Evolutionary conservation across 2,797 vertebrate genomes (phyloP).

Genomic region (Mycteria americana): DNA sequence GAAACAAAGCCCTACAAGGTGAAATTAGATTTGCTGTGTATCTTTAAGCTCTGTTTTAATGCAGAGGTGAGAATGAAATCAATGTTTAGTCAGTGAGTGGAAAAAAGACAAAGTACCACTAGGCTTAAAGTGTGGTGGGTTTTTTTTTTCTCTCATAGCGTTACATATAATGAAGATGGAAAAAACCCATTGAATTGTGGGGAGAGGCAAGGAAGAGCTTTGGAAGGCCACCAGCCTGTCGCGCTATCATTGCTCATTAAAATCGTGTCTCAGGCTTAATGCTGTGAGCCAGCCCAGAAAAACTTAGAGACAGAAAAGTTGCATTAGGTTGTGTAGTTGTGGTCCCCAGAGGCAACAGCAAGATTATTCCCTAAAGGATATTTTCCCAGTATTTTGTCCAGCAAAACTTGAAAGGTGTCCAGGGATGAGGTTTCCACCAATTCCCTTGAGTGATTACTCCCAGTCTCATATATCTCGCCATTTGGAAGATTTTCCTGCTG

Average conservation of each 20-base stretch:
- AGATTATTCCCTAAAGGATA: slow-evolving; percentile 17
- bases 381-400: slow-evolving; percentile 45
- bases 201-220: neutral
- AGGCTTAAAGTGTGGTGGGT: neutral
- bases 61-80: neutral
- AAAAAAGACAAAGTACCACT: neutral
- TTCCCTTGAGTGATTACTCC: slow-evolving; percentile 58
- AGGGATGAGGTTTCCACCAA: slow-evolving; percentile 55
- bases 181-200: accelerated
- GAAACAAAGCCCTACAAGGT: neutral
- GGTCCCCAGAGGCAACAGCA: neutral
- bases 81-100: neutral
- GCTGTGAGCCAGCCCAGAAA: neutral
- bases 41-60: slow-evolving; percentile 17
- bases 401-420: slow-evolving; percentile 41
- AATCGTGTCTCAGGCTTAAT: neutral
- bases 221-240: neutral
- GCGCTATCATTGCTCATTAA: neutral
- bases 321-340: neutral
- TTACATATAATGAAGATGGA: neutral
- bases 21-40: neutral
- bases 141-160: neutral
- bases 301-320: slow-evolving; percentile 9
- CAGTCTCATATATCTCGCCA: neutral
- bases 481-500: slow-evolving; percentile 51